Percentiles rank a stretch among this genome's conserved stretches.
Conservation (phyloP, 2,888 invertebrate genomes). For the Caenorhabditis wallacei region DNA sequence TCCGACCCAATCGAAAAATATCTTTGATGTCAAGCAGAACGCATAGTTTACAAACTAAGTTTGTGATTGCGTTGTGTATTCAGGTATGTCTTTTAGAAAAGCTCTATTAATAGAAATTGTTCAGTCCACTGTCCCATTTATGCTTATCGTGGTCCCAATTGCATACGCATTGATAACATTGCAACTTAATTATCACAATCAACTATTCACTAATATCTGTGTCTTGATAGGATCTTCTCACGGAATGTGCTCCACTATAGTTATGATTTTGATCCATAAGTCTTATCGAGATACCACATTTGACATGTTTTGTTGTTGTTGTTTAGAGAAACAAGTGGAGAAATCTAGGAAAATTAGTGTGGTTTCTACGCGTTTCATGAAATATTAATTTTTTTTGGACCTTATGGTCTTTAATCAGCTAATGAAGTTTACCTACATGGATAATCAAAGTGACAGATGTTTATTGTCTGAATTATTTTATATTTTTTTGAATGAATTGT, state of each 20-base stretch:
- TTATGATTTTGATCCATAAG: slow-evolving; percentile 20
- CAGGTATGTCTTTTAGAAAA: no score
- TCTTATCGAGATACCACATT: slow-evolving; percentile 8
- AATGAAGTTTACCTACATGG: no score
- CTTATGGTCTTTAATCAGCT: no score
- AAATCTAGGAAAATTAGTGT: background rate
- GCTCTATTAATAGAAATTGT: no score
- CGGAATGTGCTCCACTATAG: slow-evolving; percentile 11
- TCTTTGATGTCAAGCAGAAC: slow-evolving; percentile 13
- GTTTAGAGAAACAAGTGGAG: background rate
- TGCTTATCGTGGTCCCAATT: slow-evolving; percentile 1
- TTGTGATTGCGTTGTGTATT: slow-evolving; percentile 12
- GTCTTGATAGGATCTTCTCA: slow-evolving; percentile 14
- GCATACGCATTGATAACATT: background rate
- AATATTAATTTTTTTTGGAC: no score
- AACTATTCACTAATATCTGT: slow-evolving; percentile 1
- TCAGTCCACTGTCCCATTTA: slow-evolving; percentile 10
- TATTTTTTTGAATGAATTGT: no score
- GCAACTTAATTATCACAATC: slow-evolving; percentile 8
- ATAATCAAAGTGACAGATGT: no score
- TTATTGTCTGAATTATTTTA: no score
- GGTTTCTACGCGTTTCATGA: no score
- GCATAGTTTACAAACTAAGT: slow-evolving; percentile 16
- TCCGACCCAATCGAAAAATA: background rate
- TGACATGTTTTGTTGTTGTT: background rate